Base-by-base conservation (phyloP, 2,797 vertebrate species). In the Paratrypauchen microcephalus region DNA sequence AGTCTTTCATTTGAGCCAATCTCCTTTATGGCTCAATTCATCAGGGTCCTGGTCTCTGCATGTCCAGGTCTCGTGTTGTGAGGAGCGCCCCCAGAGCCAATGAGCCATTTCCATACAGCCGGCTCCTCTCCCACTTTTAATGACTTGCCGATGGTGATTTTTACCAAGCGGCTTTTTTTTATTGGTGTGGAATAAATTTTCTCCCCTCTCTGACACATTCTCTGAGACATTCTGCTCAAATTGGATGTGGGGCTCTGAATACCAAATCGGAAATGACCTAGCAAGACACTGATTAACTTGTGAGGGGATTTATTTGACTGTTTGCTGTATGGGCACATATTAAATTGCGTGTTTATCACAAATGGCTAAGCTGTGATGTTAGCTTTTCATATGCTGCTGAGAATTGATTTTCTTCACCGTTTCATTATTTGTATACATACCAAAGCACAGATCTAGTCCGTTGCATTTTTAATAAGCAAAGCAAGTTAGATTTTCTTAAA, bases 11-110 rank as follows among this genome's bases (percentile, higher is more conserved):
- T 91, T 83, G 74, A 88, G 86, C 86, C 89, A 89, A 89, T 89
- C 88, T 84, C 86, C 88, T 88, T 91, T 85, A 87, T 87, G 86
- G 82, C 81, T 89, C 86, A 83, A 87, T 91, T 91, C 87, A 90
- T 91, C 84, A 90, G 85, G 72, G 76, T 78, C 66, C 16, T 24
- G 55, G 81, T 78, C 76, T 78, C 58, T 30, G 74, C 83, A 61
- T 85, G 87, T 83, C 86, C 87, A 68, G 84, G 78, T 84, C 83
- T 89, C 85, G 84, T 74, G 81, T 87, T 81, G 80, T 81, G 85
- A 88, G 83, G 63, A 85, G 83, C 84, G 83, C 87, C 89, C 55
- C 66, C 84, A 83, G 86, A 90, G 84, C 77, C 58, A 66, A 83
- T 82, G 86, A 86, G 78, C 68, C 85, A 82, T 87, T 85, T 89